A percentile compares a stretch with the other conserved stretches of the same genome.
Conservation (phyloP, 2,888 invertebrate species). For the Lymantria monacha region DNA sequence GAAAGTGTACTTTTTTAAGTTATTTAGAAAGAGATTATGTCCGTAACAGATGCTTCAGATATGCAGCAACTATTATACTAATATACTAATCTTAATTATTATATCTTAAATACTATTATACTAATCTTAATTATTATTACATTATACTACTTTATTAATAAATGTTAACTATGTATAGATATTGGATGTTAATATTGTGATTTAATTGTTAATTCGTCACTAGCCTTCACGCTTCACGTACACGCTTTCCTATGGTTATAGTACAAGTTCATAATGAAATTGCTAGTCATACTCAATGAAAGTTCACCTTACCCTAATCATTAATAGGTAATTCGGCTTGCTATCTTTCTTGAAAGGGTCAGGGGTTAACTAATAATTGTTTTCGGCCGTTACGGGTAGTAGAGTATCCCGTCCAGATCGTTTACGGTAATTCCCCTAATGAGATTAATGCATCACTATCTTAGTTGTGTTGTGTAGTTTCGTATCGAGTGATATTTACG, state of each 20-base stretch:
- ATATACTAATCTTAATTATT: too few relatives aligned
- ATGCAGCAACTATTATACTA: too few relatives aligned
- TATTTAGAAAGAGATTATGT: too few relatives aligned
- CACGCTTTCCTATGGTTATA: background rate
- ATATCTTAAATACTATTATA: too few relatives aligned
- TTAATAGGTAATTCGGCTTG: constrained; percentile 44
- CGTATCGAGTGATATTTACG: constrained; percentile 15
- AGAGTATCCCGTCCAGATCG: constrained; percentile 43
- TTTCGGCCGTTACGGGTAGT: constrained; percentile 48
- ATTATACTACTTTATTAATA: too few relatives aligned
- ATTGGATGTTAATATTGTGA: too few relatives aligned
- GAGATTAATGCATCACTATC: constrained; percentile 48
- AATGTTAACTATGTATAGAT: too few relatives aligned
- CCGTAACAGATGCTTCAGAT: too few relatives aligned
- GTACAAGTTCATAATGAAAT: background rate
- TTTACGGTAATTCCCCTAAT: constrained; percentile 48
- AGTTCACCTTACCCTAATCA: constrained; percentile 36
- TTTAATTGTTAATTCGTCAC: too few relatives aligned
- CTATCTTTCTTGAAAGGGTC: constrained; percentile 45
- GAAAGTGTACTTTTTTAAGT: too few relatives aligned
- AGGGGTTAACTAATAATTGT: constrained; percentile 54
- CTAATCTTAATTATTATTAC: too few relatives aligned
- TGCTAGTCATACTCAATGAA: constrained; percentile 22
- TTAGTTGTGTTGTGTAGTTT: constrained; percentile 21
- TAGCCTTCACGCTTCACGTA: background rate